Conservation (phyloP, 2,797 vertebrate species). For the Epinephelus malabaricus region DNA sequence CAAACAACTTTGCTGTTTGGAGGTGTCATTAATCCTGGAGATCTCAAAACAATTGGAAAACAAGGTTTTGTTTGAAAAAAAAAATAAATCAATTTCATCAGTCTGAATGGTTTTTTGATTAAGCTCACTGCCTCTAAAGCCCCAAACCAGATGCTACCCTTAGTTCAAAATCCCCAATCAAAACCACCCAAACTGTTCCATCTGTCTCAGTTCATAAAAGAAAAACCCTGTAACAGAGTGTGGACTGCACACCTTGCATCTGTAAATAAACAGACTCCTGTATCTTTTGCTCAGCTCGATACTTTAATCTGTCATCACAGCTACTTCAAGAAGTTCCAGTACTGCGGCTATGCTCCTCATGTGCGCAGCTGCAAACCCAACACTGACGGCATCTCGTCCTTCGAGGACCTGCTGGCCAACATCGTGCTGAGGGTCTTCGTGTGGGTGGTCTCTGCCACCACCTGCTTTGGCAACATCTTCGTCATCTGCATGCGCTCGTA, state of each 20-base stretch:
- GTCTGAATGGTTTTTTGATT: not conserved
- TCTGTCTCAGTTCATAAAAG: not conserved
- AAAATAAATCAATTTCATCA: not conserved
- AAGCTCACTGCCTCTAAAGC: not conserved
- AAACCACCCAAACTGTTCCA: not conserved
- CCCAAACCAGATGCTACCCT: not conserved
- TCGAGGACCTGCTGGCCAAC: slow-evolving; percentile 96
- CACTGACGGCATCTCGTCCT: slow-evolving; percentile 97
- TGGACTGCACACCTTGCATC: not conserved
- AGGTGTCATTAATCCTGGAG: not conserved
- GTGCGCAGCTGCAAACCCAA: slow-evolving; percentile 98
- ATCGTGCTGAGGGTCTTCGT: slow-evolving; percentile 96
- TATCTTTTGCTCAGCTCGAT: not conserved
- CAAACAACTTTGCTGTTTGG: not conserved
- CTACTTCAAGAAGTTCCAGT: slow-evolving; percentile 99
- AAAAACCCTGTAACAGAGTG: not conserved
- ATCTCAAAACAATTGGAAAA: not conserved
- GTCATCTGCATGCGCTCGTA: slow-evolving; percentile 97
- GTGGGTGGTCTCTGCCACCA: slow-evolving; percentile 96
- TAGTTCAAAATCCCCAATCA: not conserved
- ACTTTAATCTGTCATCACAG: slow-evolving; percentile 68
- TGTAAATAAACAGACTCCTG: not conserved
- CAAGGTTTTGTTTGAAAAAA: not conserved
- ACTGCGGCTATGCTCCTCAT: slow-evolving; percentile 96
- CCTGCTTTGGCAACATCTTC: slow-evolving; percentile 97